Conservation (phyloP, 1,140 invertebrate genomes). For the Vanessa tameamea region DNA sequence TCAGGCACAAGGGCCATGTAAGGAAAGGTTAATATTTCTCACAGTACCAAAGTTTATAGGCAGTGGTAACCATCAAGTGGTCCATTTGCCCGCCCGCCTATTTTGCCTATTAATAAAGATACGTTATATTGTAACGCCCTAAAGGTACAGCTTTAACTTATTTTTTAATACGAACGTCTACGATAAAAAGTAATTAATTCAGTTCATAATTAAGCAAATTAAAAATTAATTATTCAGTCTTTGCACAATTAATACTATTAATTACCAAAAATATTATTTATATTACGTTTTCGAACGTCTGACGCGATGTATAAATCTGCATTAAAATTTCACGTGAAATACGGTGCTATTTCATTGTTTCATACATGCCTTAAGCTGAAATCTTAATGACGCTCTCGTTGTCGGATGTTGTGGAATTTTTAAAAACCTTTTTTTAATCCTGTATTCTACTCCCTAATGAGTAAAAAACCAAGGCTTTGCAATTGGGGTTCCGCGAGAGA, state of each 20-base stretch:
- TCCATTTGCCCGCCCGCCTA: too few species aligned
- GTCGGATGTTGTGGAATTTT: constrained; percentile 57
- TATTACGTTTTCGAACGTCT: constrained; percentile 9
- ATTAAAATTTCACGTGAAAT: constrained; percentile 40
- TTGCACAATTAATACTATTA: too few species aligned
- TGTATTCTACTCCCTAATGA: constrained; percentile 54
- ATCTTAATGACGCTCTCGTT: constrained; percentile 58
- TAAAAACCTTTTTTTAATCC: constrained; percentile 63
- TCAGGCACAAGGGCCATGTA: too few species aligned
- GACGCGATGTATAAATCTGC: constrained; percentile 1
- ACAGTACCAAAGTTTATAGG: too few species aligned
- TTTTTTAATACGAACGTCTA: background rate
- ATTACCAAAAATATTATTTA: constrained; percentile 1
- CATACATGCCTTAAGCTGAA: constrained; percentile 60
- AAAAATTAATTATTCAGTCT: too few species aligned
- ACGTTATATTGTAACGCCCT: too few species aligned
- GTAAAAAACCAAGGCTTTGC: constrained; percentile 42
- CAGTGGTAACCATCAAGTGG: too few species aligned
- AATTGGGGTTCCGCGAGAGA: constrained; percentile 30
- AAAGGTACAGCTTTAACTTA: background rate
- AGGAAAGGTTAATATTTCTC: too few species aligned
- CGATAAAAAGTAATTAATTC: constrained; percentile 7
- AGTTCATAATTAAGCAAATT: background rate
- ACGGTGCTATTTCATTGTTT: constrained; percentile 54
- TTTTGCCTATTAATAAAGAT: too few species aligned